Base-by-base conservation (phyloP, 2,113 vertebrate species). In the Herpetotheres cachinnans region DNA sequence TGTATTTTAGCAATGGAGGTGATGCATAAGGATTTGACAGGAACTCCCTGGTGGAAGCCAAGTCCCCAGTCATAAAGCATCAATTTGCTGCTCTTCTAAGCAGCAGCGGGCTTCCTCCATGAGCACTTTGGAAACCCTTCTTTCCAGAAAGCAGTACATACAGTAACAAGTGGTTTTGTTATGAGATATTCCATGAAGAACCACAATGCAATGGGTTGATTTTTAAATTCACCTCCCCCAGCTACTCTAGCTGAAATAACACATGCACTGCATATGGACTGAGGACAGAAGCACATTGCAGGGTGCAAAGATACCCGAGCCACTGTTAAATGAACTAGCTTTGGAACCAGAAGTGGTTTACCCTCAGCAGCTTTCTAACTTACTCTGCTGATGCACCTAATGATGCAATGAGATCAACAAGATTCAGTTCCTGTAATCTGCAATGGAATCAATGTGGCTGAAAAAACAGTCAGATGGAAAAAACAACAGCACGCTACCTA, bases 241-340 rank as follows among this genome's bases (percentile, higher is more conserved):
- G 20, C 2, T 52, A 30, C 19, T 69, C 14, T 65, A 76, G 7
- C 32, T 69, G 66, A 58, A 91, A 71, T n/a, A 87, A 69, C 4
- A 12, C 2, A 38, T 2, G 2, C 15, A 36, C 6, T 10, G 1
- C 2, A 4, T 47, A 54, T 11, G 34, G 29, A 38, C 46, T 82
- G 77, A 74, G 19, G 44, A 54, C 19, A 47, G 19, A 63, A 71
- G 26, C 44, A 65, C 7, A 14, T 27, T 3, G 2, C 19, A 89
- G 21, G 52, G 65, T 32, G 24, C 20, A 66, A 19, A 36, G 10
- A 59, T 47, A 71, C 7, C 22, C 24, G 38, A 76, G 7, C 6
- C 40, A 44, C 25, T 42, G 10, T 49, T 85, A 71, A 92, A 77
- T 38, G 16, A 66, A 49, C 16, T 71, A 81, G 6, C 5, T 71